Base-by-base conservation (phyloP, 2,113 vertebrate species). In the Eurystomus gularis region DNA sequence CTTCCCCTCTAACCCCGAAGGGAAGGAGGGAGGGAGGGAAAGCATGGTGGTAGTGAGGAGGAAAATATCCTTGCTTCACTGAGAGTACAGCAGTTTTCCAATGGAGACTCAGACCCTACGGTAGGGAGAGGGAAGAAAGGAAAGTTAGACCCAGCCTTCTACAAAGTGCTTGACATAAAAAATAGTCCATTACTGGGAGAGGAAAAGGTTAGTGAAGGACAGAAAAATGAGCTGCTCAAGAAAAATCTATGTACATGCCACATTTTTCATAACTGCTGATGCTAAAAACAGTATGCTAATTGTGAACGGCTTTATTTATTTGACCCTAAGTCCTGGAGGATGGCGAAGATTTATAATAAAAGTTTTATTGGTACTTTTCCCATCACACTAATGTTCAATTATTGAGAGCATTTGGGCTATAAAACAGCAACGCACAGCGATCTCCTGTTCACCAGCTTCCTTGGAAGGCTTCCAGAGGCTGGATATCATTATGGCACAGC, bases 311-410 rank as follows among this genome's bases (percentile, higher is more conserved):
- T 86, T 80, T 88, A 78, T 92, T 94, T 92, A 88, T 88, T 93
- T 92, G 93, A 86, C 76, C 72, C 17, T 11, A 84, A 88, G 62
- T 93, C 76, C 52, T 86, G 72, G 55, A 86, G 64, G 76, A 90
- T 71, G 65, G 44, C 1, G 0, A 82, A 90, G 71, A 93, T 92
- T 94, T 94, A 82, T 75, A 46, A 69, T 86, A 81, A 88, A 92
- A 86, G 57, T 95, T 96, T 92, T 90, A 76, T 71, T 90, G 90
- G 92, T 88, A 57, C 72, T 86, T 95, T 94, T 92, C 88, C 93
- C 94, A 96, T 77, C 90, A 86, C 1, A 0, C 60, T 94, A 26
- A 89, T 94, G 66, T 91, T 96, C 84, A 90, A 84, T 95, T 93
- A 95, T 55, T 78, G 92, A 86, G 57, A 84, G 33, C 61, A 31